These are phyloP conservation scores for Micropoecilia bifurca DNA, from an alignment of 2,797 vertebrate species.

Conservation along the genomic window DNA sequence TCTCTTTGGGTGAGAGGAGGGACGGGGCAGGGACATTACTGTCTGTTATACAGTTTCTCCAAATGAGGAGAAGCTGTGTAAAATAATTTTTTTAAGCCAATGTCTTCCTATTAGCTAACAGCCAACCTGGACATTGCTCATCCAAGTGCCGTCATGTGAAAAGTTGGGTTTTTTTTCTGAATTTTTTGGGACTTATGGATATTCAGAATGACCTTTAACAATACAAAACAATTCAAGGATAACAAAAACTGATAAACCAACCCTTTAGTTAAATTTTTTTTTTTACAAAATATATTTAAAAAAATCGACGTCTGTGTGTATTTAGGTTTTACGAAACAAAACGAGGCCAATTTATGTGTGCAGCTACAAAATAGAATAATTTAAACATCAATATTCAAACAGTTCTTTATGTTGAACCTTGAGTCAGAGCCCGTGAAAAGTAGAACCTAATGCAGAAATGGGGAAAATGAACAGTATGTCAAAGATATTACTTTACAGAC, in stretches of 20 bases:
- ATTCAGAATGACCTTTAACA: neutral
- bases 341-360: neutral
- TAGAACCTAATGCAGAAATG: neutral
- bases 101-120: too few species aligned
- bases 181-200: neutral
- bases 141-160: neutral
- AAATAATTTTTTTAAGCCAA: neutral
- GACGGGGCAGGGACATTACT: neutral
- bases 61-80: neutral
- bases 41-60: neutral
- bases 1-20: neutral
- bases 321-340: neutral
- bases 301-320: neutral
- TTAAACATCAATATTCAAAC: neutral
- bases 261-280: neutral
- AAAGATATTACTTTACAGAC: neutral
- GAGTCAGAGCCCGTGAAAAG: neutral
- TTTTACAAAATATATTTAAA: too few species aligned
- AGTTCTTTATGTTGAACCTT: neutral
- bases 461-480: neutral
- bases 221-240: neutral
- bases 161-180: neutral
- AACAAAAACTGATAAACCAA: neutral
- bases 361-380: neutral
- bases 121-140: neutral